These are phyloP conservation scores for Indicator maculatus DNA, from an alignment of 2,113 vertebrate species.

Conservation along the genomic window DNA sequence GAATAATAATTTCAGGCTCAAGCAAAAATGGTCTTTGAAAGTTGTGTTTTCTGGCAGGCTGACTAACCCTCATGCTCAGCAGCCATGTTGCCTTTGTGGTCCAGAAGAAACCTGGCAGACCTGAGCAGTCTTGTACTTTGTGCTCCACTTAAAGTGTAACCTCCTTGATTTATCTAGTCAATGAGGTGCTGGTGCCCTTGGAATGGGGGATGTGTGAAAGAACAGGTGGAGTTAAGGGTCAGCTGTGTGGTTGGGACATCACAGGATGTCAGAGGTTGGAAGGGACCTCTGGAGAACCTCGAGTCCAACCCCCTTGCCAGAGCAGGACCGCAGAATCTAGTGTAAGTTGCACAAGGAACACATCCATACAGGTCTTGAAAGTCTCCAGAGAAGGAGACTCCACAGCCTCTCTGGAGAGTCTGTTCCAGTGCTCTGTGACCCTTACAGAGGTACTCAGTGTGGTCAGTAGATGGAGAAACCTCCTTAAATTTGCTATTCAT, in stretches of 20 bases:
- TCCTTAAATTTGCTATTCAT: neutral
- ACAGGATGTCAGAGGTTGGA: no score
- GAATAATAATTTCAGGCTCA: neutral
- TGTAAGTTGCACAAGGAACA: no score
- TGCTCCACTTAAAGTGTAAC: neutral
- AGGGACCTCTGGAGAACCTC: no score
- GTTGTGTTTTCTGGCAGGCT: neutral
- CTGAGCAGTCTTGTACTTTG: accelerated
- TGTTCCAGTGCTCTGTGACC: no score
- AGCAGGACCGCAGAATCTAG: no score
- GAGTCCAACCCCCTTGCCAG: no score
- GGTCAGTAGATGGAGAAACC: neutral
- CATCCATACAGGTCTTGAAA: no score
- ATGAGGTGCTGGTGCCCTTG: accelerated
- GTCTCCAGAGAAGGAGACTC: no score
- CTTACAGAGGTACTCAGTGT: neutral
- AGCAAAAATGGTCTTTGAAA: neutral
- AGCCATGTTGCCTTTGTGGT: neutral
- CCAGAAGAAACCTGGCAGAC: neutral
- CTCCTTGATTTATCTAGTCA: neutral
- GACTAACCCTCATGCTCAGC: accelerated
- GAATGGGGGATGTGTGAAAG: neutral
- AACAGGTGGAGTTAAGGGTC: neutral
- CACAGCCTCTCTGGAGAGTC: no score
- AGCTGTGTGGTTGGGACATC: accelerated